These are phyloP conservation scores for Aelia acuminata DNA, from an alignment of 2,888 invertebrate genomes.

Conservation along the genomic window DNA sequence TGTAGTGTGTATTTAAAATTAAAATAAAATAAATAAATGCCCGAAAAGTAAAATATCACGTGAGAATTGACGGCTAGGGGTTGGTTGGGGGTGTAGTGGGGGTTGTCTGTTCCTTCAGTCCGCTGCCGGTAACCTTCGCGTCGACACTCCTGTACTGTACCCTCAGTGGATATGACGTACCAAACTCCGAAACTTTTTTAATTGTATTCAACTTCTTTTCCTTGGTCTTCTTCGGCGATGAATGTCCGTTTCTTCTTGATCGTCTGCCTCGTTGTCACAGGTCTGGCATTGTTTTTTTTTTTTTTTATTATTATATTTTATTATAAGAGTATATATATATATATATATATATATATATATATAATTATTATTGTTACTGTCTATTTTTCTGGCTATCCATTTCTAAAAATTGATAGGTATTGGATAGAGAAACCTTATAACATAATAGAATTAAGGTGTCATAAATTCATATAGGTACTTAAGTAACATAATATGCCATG, in stretches of 20 bases:
- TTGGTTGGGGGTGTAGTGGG: not conserved
- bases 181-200: not conserved
- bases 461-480: no score
- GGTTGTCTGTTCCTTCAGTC: not conserved
- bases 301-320: not conserved
- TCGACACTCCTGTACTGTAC: not conserved
- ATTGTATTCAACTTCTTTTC: not conserved
- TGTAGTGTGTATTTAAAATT: no score
- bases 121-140: not conserved
- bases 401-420: no score
- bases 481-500: no score
- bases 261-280: constrained; percentile 8
- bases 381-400: no score
- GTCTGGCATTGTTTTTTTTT: not conserved
- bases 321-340: no score
- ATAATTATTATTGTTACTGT: no score
- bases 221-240: not conserved
- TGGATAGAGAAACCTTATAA: no score
- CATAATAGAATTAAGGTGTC: no score
- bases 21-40: no score
- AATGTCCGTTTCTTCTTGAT: not conserved
- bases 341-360: no score
- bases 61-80: not conserved
- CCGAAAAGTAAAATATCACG: not conserved
- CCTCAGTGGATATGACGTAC: not conserved